Base-by-base conservation (phyloP, 2,113 vertebrate species). In the Excalfactoria chinensis region DNA sequence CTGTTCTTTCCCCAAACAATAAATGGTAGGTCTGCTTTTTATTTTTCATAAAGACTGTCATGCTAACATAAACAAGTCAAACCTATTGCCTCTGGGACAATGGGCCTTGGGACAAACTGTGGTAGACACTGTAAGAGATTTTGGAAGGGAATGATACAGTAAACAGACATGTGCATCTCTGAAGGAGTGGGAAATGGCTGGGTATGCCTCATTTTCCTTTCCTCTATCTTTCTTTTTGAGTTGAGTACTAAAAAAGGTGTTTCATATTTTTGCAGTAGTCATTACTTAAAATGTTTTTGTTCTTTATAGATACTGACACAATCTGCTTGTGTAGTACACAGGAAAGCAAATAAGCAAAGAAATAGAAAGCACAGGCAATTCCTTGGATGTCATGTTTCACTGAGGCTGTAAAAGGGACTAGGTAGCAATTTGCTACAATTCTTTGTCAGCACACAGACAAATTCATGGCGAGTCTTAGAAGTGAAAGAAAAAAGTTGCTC, bases 221-320 rank as follows among this genome's bases (percentile, higher is more conserved):
- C 25, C 26, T 3, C 44, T 37, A 60, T 88, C 49, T 37, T 4
- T 72, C 49, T 85, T 59, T 89, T 95, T 94, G 81, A 92, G 70
- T 16, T 20, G 30, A 77, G 87, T 74, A 85, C 89, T 92, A 91
- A 93, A 95, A 94, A 83, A 92, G 89, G 75, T 92, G 85, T 95
- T 94, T 94, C 84, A 89, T 96, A 86, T 89, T 89, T 93, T 79
- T 89, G 71, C 51, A 82, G 64, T 68, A 73, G 64, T 59, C 64
- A 44, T 19, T 34, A 44, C 58, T 85, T 89, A 15, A 80, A 91
- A 88, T 68, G 68, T 77, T 95, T 85, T 67, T 41, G 43, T 87
- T 94, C 44, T 56, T 67, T 48, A 48, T 14, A 89, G 74, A 51
- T 72, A 87, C 32, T 88, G 89, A 55, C 43, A 53, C 15, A 85